Evolutionary conservation across 2,888 invertebrate species (phyloP).

Genomic region (Argynnis bischoffii): DNA sequence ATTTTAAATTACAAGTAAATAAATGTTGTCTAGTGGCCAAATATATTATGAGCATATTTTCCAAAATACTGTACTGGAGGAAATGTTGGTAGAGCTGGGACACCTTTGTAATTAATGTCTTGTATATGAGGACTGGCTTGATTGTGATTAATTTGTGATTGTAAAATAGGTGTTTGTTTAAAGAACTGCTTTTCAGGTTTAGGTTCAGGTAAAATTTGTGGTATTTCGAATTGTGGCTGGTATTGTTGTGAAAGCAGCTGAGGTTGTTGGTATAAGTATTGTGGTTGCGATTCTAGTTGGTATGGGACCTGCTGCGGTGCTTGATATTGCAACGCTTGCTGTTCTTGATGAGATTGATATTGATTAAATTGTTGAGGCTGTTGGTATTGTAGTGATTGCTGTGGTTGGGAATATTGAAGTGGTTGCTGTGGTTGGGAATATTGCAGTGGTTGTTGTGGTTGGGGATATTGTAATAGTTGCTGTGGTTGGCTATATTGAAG

Average conservation of each 20-base stretch:
- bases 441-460: slow-evolving; percentile 11
- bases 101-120: slow-evolving; percentile 41
- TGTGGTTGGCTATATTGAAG: slow-evolving; percentile 27
- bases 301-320: slow-evolving; percentile 17
- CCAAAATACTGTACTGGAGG: slow-evolving; percentile 67
- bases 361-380: slow-evolving; percentile 21
- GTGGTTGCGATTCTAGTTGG: slow-evolving; percentile 21
- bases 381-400: slow-evolving; percentile 6
- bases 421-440: not conserved
- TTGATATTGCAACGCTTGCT: slow-evolving; percentile 16
- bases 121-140: slow-evolving; percentile 33
- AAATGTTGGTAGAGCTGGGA: slow-evolving; percentile 49
- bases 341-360: slow-evolving; percentile 15
- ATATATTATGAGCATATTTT: slow-evolving; percentile 61
- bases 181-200: slow-evolving; percentile 21
- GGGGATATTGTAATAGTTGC: slow-evolving; percentile 8
- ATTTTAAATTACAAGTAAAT: not conserved
- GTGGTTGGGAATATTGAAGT: slow-evolving; percentile 1
- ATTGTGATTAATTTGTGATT: slow-evolving; percentile 22
- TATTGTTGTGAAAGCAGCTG: slow-evolving; percentile 37
- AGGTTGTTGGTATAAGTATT: slow-evolving; percentile 20
- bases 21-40: slow-evolving; percentile 44
- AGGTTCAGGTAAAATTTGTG: slow-evolving; percentile 31
- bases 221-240: slow-evolving; percentile 36
- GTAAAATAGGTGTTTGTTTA: slow-evolving; percentile 26